Base-by-base conservation (phyloP, 1,140 invertebrate genomes). In the Dendroctonus valens region DNA sequence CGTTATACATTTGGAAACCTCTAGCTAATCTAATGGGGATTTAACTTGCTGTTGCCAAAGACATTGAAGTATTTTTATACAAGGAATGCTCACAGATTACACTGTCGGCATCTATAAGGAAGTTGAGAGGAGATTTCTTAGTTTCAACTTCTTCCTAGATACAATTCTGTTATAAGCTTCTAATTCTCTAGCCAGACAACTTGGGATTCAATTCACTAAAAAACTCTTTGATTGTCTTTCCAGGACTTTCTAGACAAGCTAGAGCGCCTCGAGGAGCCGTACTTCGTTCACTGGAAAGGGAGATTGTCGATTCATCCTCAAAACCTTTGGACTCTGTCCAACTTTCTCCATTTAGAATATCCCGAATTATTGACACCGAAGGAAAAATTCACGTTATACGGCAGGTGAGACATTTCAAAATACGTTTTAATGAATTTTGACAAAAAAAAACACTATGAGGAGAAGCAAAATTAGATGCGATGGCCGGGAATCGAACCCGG, bases 401-500 rank as follows among this genome's bases (percentile, higher is more conserved):
- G 75, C 85, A 89, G 79, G 83, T 85, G 69, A 65, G 11, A 3
- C 1, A 26, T 26, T 26, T 26, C 26, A 3, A 26, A 26, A 26
- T 26, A 26, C 26, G 26, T 26, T 26, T 26, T 26, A n/a, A n/a
- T n/a, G n/a, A n/a, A n/a, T n/a, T n/a, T 26, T 26, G 26, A 26
- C 26, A 26, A 26, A 26, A 26, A 26, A 26, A 26, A 26, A 26
- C 26, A 3, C 26, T 26, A 6, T 0, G 41, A 41, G 55, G 60
- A 65, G 49, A 46, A 39, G 51, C 59, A 67, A 67, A 67, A 67
- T 15, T 9, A 53, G 0, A 49, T 89, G 89, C 89, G 89, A 89
- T 87, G 88, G 88, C 89, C 89, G 90, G 88, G 91, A 94, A 90
- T 93, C 90, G 91, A 94, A 93, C 91, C 88, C 89, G 89, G 91